These are phyloP conservation scores for Drosophila paulistorum DNA, from an alignment of 1,140 invertebrate species.

Conservation along the genomic window DNA sequence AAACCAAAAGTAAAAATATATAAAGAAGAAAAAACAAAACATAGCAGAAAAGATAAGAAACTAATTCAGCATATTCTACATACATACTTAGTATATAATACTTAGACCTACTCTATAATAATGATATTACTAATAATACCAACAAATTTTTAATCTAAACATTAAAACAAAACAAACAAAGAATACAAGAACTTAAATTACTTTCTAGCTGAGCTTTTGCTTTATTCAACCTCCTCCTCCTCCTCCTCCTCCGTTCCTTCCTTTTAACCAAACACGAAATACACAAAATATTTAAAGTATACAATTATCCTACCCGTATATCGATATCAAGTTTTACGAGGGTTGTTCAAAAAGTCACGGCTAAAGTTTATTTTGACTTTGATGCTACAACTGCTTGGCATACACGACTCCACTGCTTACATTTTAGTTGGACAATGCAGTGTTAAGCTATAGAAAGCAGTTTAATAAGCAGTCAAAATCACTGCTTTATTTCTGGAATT, in stretches of 20 bases:
- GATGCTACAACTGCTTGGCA: too few relatives aligned
- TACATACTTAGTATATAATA: slow-evolving; percentile 11
- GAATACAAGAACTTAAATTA: neutral
- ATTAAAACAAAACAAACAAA: slow-evolving; percentile 1
- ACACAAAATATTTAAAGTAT: neutral
- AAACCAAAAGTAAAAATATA: neutral
- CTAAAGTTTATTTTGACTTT: too few relatives aligned
- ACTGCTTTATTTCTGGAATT: neutral
- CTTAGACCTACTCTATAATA: slow-evolving; percentile 11
- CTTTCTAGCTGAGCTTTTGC: slow-evolving; percentile 13
- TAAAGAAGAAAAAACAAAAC: neutral
- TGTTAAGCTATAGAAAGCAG: neutral
- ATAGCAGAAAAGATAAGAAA: neutral
- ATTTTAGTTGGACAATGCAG: too few relatives aligned
- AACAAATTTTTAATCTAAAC: slow-evolving; percentile 12
- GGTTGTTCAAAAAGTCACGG: neutral
- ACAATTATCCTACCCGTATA: neutral
- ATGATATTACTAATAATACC: slow-evolving; percentile 3
- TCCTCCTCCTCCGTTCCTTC: neutral
- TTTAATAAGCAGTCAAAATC: neutral
- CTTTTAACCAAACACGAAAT: neutral
- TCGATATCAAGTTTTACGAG: neutral
- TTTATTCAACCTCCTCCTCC: neutral
- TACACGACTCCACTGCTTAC: too few relatives aligned
- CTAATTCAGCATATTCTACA: slow-evolving; percentile 14